Conservation (phyloP, 1,140 invertebrate species). For the Lutraria rhynchaena region DNA sequence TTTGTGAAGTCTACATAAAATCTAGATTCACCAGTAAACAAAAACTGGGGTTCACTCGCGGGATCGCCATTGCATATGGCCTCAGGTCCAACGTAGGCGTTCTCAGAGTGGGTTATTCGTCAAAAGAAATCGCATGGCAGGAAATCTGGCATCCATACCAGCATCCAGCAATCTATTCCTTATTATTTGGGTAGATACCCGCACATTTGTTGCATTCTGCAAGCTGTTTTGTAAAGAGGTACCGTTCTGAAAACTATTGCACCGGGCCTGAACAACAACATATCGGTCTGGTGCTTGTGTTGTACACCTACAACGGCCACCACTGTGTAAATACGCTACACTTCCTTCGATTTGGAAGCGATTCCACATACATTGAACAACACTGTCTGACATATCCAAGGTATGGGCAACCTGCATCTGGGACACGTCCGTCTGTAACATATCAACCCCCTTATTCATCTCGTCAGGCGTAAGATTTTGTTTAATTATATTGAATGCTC, state of each 20-base stretch:
- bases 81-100: too few species aligned
- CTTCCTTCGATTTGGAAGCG: slow-evolving; percentile 11
- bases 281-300: neutral
- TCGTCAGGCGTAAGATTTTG: too few species aligned
- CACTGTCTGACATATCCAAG: neutral
- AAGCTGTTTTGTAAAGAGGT: neutral
- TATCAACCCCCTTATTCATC: too few species aligned
- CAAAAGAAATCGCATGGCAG: slow-evolving; percentile 14
- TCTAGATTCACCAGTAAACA: too few species aligned
- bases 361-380: neutral
- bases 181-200: neutral
- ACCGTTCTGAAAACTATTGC: neutral
- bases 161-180: slow-evolving; percentile 13
- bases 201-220: slow-evolving; percentile 6
- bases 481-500: too few species aligned
- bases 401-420: too few species aligned
- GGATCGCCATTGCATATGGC: too few species aligned
- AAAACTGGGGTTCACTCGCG: too few species aligned
- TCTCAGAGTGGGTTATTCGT: too few species aligned
- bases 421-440: too few species aligned
- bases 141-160: neutral
- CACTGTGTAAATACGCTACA: neutral
- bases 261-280: neutral
- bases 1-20: too few species aligned
- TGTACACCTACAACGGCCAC: slow-evolving; percentile 4